Conservation (phyloP, 2,797 vertebrate genomes). For the Borostomias antarcticus region DNA sequence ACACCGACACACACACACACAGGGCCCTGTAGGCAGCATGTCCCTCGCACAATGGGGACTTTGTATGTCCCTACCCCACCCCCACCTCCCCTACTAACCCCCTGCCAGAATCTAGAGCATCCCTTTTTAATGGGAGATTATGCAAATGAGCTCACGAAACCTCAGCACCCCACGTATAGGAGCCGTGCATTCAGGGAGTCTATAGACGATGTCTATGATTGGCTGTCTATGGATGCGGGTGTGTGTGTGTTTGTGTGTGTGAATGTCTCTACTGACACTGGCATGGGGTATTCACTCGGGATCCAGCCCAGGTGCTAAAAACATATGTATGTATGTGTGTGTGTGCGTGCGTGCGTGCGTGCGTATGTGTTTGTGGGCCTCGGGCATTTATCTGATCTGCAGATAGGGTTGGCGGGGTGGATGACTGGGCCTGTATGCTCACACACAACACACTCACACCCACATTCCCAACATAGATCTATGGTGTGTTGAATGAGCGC, state of each 20-base stretch:
- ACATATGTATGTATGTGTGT: neutral
- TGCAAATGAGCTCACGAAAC: slow-evolving; percentile 68
- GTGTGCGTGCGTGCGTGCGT: slow-evolving; percentile 16
- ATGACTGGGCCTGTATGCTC: neutral
- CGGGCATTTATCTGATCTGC: slow-evolving; percentile 37
- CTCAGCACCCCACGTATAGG: slow-evolving; percentile 62
- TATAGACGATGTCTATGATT: slow-evolving; percentile 53
- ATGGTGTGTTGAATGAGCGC: neutral
- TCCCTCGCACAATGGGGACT: slow-evolving; percentile 68
- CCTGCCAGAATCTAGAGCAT: slow-evolving; percentile 69
- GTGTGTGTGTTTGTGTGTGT: neutral
- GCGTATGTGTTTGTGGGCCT: slow-evolving; percentile 3
- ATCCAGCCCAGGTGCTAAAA: slow-evolving; percentile 49
- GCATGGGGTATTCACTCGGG: slow-evolving; percentile 31
- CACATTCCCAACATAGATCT: neutral
- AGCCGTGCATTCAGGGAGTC: slow-evolving; percentile 64
- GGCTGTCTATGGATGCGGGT: slow-evolving; percentile 24
- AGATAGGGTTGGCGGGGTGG: slow-evolving; percentile 42
- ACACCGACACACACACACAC: slow-evolving; percentile 31
- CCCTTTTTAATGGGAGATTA: slow-evolving; percentile 74
- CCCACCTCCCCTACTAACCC: slow-evolving; percentile 7
- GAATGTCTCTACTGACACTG: slow-evolving; percentile 40
- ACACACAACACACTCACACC: neutral
- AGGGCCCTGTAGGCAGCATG: slow-evolving; percentile 8
- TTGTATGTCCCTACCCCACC: slow-evolving; percentile 49